Evolutionary conservation across 92 coral and sea anemone species (phyloP), one percentile per base, ranked within the genome.

Genomic region (Isaurus tuberculatus): DNA sequence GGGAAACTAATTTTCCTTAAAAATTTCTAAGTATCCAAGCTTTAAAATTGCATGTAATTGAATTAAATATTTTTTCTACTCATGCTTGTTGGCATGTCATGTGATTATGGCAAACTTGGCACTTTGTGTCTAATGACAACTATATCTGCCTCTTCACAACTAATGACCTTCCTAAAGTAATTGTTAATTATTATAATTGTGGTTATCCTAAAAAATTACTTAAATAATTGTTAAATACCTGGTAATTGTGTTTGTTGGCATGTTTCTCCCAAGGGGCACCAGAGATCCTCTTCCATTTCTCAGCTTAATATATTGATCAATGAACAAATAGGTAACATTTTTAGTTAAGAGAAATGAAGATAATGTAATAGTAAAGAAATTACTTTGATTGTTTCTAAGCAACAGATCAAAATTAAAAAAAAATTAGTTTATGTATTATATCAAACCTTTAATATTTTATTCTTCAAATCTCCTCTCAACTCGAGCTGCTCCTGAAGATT

Each of bases 211-310:
- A 60, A 20, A 20, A 60, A 20, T 23, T 22, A 3, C 16, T 49
- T 22, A 60, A 20, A 9, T 7, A 10, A 22, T 22, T 16, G 7
- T 36, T 37, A 64, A 74, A 1, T 57, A 93, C 97, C 97, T 93
- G 48, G 97, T 86, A 13, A 93, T 84, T 31, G 97, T 89, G 79
- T 93, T 93, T 31, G 88, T 77, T n/a, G 92, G 77, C 48, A 90
- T 83, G 19, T 73, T 72, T 73, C 97, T 88, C 73, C 91, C 83
- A 34, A 93, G 46, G 5, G 90, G 91, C 34, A 91, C 88, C 36
- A 93, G 83, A 10, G 97, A 93, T 48, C 97, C 92, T 61, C 97
- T 84, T 10, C 89, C 92, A 89, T 93, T 93, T 43, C 97, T 70
- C 65, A 93, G 71, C 97, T 93, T 15, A 3, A 60, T 34, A 63